A percentile compares a stretch with the other conserved stretches of the same genome.
phyloP scores from a whole-genome alignment of 2,113 vertebrate species.

The Proterorhinus semilunaris region DNA sequence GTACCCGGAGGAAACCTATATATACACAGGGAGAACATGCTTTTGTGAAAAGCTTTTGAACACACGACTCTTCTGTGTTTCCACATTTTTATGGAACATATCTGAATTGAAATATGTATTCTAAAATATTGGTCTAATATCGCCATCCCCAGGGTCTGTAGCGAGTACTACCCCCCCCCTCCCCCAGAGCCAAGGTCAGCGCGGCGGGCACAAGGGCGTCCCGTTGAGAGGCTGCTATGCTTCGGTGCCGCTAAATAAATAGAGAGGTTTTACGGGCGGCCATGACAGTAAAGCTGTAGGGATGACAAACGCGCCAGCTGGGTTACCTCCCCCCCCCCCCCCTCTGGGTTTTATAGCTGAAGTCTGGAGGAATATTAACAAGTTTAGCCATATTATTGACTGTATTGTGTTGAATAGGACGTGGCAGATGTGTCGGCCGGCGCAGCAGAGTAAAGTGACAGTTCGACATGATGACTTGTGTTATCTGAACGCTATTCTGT shows the following conservation, averaged over 20 bases:
- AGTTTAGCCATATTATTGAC: constrained; percentile 22
- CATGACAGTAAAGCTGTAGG: constrained; percentile 57
- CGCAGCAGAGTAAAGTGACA: neutral
- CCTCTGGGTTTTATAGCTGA: constrained; percentile 35
- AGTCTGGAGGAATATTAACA: constrained; percentile 23
- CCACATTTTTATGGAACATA: no score
- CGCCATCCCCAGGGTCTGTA: no score
- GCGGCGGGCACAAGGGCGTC: constrained; percentile 57
- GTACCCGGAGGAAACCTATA: no score
- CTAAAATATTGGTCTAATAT: no score
- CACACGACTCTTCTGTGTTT: no score
- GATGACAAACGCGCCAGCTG: constrained; percentile 56
- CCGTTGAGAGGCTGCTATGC: constrained; percentile 51
- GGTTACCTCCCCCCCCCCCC: constrained; percentile 24
- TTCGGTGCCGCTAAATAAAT: constrained; percentile 60
- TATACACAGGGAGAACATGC: no score
- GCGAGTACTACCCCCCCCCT: no score
- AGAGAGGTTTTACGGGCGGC: constrained; percentile 57
- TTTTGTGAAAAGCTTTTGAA: no score
- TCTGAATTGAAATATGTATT: no score
- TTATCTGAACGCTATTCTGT: no score
- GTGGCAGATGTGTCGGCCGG: constrained; percentile 4
- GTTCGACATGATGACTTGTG: neutral
- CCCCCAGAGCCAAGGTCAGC: constrained; percentile 71
- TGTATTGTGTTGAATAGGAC: constrained; percentile 4